phyloP scores from a whole-genome alignment of 2,888 invertebrate genomes.

The Heliconius hortense region DNA sequence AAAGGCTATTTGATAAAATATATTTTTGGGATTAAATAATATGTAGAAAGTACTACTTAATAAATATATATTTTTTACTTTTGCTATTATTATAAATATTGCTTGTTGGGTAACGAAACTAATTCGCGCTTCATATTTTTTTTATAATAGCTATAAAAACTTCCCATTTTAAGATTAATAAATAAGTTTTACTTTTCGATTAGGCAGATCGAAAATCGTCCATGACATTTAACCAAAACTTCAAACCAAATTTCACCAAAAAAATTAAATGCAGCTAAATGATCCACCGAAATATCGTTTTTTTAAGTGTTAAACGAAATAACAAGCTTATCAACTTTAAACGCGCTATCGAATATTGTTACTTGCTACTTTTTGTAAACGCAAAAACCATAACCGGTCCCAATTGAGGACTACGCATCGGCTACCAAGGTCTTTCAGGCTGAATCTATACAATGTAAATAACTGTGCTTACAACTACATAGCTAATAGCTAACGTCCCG shows the following conservation, averaged over 20 bases:
- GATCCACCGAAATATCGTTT: background rate
- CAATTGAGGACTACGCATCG: conserved; percentile 26
- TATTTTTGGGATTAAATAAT: background rate
- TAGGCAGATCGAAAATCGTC: background rate
- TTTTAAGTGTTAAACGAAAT: too few species aligned
- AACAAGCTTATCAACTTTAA: background rate
- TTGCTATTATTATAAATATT: too few species aligned
- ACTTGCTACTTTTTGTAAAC: conserved; percentile 18
- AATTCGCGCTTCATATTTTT: too few species aligned
- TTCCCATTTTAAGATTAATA: too few species aligned
- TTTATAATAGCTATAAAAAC: too few species aligned
- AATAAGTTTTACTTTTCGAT: too few species aligned
- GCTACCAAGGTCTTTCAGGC: conserved; percentile 33
- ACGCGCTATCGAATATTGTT: conserved; percentile 1
- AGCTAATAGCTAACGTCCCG: background rate
- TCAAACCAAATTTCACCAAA: too few species aligned
- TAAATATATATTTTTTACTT: too few species aligned
- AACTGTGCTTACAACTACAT: background rate
- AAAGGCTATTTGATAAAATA: background rate
- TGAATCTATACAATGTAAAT: conserved; percentile 4
- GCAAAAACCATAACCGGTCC: conserved; percentile 38
- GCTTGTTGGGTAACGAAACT: too few species aligned
- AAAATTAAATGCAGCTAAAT: background rate
- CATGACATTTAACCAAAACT: too few species aligned
- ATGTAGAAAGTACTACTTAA: too few species aligned